Conservation (phyloP, 1,140 invertebrate species). For the Mylabris phalerata region DNA sequence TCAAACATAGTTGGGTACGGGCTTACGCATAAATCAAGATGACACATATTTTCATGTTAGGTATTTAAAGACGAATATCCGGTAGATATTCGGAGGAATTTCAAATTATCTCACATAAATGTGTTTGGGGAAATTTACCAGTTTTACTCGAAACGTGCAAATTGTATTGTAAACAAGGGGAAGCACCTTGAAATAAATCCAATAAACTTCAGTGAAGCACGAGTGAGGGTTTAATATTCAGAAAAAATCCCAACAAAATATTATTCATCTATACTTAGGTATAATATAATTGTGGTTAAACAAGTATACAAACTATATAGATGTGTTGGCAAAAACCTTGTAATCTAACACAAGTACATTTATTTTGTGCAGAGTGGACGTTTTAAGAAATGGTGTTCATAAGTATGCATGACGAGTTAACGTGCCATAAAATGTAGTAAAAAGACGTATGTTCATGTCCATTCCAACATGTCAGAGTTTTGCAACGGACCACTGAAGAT, state of each 20-base stretch:
- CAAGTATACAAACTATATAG: too few species aligned
- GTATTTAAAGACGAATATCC: constrained; percentile 11
- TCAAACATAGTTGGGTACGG: background rate
- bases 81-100: too few species aligned
- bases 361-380: constrained; percentile 3
- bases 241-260: too few species aligned
- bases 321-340: background rate
- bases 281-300: too few species aligned
- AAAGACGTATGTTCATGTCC: constrained; percentile 17
- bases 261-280: too few species aligned
- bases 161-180: constrained; percentile 6
- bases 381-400: constrained; percentile 8
- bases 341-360: constrained; percentile 7
- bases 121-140: too few species aligned
- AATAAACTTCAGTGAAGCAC: constrained; percentile 9
- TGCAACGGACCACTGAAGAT: constrained; percentile 16
- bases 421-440: constrained; percentile 16
- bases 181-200: constrained; percentile 10
- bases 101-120: too few species aligned
- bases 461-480: constrained; percentile 18
- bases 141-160: constrained; percentile 7
- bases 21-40: constrained; percentile 1
- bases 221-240: background rate
- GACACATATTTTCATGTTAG: background rate
- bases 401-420: constrained; percentile 20